phyloP scores from a whole-genome alignment of 2,888 invertebrate species.

The Melieria omissa region DNA sequence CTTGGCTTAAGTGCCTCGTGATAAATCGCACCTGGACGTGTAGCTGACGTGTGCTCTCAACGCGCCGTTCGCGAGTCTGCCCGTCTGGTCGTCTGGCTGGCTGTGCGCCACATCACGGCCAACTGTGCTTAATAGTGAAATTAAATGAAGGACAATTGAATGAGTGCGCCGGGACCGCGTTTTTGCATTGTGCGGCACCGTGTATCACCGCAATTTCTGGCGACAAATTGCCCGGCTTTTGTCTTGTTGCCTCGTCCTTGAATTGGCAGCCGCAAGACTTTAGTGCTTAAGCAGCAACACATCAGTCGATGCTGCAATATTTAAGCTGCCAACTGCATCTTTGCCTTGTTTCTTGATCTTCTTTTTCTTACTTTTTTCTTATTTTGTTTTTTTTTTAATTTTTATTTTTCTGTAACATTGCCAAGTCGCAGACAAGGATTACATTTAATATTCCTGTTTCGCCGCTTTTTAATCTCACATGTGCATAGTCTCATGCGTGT shows the following conservation, averaged over 20 bases:
- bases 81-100: too few relatives aligned
- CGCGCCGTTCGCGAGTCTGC: neutral
- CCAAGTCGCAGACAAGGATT: too few relatives aligned
- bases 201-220: too few relatives aligned
- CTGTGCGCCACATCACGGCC: neutral
- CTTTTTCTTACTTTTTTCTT: neutral
- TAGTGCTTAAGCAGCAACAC: too few relatives aligned
- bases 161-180: neutral
- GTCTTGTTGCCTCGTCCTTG: too few relatives aligned
- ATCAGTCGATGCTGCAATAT: too few relatives aligned
- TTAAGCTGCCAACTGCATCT: neutral
- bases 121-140: conserved; percentile 31
- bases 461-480: too few relatives aligned
- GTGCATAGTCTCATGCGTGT: too few relatives aligned
- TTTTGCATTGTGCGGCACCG: too few relatives aligned
- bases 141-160: conserved; percentile 25
- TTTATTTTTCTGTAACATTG: neutral
- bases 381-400: neutral
- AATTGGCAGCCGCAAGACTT: too few relatives aligned
- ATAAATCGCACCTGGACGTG: conserved; percentile 62
- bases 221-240: too few relatives aligned
- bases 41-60: conserved; percentile 41
- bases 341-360: neutral
- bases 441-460: too few relatives aligned
- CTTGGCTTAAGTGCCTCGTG: conserved; percentile 37